Conservation (phyloP, 2,797 vertebrate genomes). For the Rousettus madagascariensis region DNA sequence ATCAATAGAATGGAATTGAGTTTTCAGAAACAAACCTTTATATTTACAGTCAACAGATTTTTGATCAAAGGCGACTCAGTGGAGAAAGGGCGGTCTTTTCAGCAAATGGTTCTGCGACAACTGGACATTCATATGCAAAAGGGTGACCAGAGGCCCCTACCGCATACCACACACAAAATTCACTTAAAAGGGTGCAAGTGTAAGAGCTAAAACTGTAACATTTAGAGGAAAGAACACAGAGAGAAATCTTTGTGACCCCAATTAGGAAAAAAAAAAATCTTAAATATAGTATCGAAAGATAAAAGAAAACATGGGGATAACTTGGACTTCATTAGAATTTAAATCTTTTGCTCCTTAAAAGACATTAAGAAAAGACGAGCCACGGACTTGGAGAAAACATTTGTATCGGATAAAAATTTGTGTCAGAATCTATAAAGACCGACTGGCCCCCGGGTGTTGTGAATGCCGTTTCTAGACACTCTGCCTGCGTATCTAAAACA, state of each 20-base stretch:
- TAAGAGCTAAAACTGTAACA: not conserved
- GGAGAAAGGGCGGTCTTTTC: not conserved
- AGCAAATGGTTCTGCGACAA: not conserved
- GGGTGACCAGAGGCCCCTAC: not conserved
- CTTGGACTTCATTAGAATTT: not conserved
- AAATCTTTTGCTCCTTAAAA: not conserved
- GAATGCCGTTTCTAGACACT: no score
- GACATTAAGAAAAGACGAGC: not conserved
- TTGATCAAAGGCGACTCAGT: no score
- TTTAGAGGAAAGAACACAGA: no score
- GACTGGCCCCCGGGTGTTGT: rapidly evolving
- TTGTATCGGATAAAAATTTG: not conserved
- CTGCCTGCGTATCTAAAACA: not conserved
- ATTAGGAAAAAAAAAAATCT: not conserved
- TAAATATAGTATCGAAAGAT: not conserved
- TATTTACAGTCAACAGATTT: not conserved
- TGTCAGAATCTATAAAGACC: not conserved
- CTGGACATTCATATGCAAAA: not conserved
- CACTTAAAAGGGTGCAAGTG: no score
- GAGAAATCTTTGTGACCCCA: not conserved
- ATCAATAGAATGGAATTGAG: not conserved
- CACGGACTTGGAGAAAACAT: not conserved
- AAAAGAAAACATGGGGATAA: not conserved
- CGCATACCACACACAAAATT: not conserved
- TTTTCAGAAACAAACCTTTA: not conserved